phyloP scores from a whole-genome alignment of 2,113 vertebrate species.

The Morone saxatilis region DNA sequence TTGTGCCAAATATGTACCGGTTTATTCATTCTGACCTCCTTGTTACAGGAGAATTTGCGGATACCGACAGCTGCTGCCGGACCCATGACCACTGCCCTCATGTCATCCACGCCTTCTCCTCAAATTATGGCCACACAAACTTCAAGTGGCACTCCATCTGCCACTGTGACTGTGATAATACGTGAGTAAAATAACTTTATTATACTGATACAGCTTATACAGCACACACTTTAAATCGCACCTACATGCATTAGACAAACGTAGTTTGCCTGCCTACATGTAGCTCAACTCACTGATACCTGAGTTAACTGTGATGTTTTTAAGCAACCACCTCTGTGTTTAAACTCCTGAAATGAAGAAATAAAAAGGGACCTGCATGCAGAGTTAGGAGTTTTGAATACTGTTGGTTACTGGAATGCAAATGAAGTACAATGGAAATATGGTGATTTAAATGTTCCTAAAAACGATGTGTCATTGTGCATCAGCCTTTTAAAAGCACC shows the following conservation, averaged over 20 bases:
- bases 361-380: not conserved
- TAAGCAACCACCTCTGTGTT: not conserved
- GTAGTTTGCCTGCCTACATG: too few species aligned
- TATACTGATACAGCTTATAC: not conserved
- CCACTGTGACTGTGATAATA: constrained; percentile 92
- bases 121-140: constrained; percentile 89
- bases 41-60: constrained; percentile 87
- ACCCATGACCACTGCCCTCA: constrained; percentile 91
- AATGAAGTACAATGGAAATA: not conserved
- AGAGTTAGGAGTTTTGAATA: not conserved
- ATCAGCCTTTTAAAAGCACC: not conserved
- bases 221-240: too few species aligned
- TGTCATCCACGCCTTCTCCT: constrained; percentile 90
- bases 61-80: constrained; percentile 91
- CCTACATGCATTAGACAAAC: not conserved
- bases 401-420: not conserved
- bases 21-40: not conserved
- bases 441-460: not conserved
- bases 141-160: constrained; percentile 92
- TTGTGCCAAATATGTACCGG: not conserved
- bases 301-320: not conserved
- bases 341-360: not conserved
- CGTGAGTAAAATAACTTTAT: constrained; percentile 79
- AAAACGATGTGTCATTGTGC: not conserved
- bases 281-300: not conserved